phyloP scores from a whole-genome alignment of 2,888 invertebrate genomes.

The Colostygia pectinataria region DNA sequence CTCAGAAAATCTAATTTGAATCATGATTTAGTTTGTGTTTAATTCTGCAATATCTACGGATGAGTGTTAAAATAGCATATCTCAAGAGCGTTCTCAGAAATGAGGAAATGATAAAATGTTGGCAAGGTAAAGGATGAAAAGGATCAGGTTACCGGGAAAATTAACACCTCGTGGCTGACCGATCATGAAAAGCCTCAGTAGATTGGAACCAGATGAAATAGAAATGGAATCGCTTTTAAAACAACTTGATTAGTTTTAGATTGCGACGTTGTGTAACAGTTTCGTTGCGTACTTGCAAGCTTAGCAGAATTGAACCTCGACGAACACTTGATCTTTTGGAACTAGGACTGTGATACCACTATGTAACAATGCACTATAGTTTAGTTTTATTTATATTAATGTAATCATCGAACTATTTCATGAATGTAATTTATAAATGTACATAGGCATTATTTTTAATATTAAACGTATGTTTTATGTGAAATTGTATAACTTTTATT shows the following conservation, averaged over 20 bases:
- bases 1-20: too few relatives aligned
- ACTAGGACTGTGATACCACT: conserved; percentile 74
- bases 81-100: neutral
- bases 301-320: conserved; percentile 25
- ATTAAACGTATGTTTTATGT: conserved; percentile 44
- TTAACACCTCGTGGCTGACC: conserved; percentile 11
- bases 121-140: conserved; percentile 7
- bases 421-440: conserved; percentile 62
- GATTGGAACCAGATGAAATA: conserved; percentile 10
- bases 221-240: conserved; percentile 13
- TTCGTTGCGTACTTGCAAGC: conserved; percentile 21
- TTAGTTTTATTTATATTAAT: conserved; percentile 55
- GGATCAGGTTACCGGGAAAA: conserved; percentile 14
- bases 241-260: conserved; percentile 12
- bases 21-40: too few relatives aligned
- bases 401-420: too few relatives aligned
- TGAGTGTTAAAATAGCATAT: too few relatives aligned
- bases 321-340: conserved; percentile 34
- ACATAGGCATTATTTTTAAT: conserved; percentile 61
- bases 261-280: conserved; percentile 12
- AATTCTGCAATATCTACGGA: too few relatives aligned
- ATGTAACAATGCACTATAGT: conserved; percentile 56
- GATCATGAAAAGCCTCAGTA: conserved; percentile 2
- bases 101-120: neutral
- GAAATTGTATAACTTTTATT: neutral